phyloP scores from a whole-genome alignment of 2,888 invertebrate species.

The Sinelater perroti region DNA sequence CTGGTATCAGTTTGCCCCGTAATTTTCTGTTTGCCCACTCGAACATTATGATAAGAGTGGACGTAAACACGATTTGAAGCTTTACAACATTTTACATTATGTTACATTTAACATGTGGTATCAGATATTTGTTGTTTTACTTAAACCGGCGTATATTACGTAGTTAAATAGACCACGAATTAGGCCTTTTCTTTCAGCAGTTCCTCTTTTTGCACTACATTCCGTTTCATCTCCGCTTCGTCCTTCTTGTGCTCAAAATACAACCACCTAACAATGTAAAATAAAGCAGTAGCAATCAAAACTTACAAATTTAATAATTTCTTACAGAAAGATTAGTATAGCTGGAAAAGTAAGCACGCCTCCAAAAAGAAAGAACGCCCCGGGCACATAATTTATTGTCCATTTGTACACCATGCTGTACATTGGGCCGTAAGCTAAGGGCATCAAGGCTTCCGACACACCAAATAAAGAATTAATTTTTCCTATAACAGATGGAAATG shows the following conservation, averaged over 20 bases:
- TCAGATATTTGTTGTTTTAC: too few relatives aligned
- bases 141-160: too few relatives aligned
- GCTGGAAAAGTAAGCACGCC: slow-evolving; percentile 51
- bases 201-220: slow-evolving; percentile 8
- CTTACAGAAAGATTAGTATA: slow-evolving; percentile 58
- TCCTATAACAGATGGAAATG: too few relatives aligned
- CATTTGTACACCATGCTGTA: slow-evolving; percentile 9
- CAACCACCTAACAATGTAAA: slow-evolving; percentile 59
- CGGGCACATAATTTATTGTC: slow-evolving; percentile 41
- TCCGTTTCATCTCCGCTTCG: slow-evolving; percentile 50
- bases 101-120: too few relatives aligned
- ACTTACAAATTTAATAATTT: background rate
- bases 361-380: slow-evolving; percentile 52
- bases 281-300: background rate
- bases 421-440: slow-evolving; percentile 48
- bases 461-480: slow-evolving; percentile 61
- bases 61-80: too few relatives aligned
- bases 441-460: slow-evolving; percentile 54
- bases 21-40: too few relatives aligned
- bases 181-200: too few relatives aligned
- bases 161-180: too few relatives aligned
- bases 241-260: slow-evolving; percentile 58
- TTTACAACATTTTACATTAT: too few relatives aligned
- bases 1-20: too few relatives aligned
- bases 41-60: too few relatives aligned